phyloP scores from a whole-genome alignment of 2,888 invertebrate species.

The Ophion ellenae region DNA sequence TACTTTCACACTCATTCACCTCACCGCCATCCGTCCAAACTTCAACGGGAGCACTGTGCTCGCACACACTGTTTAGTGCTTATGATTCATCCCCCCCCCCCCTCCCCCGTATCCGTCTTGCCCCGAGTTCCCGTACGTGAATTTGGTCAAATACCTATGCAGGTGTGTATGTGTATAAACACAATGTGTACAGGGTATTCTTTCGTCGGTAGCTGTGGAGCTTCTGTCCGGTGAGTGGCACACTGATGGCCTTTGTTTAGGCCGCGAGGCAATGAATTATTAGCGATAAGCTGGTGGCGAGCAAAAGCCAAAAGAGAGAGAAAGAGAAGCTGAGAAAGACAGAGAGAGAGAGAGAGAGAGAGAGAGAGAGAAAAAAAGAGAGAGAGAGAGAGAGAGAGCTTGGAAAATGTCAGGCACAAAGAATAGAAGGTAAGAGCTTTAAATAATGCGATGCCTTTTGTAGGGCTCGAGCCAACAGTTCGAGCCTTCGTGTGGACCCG shows the following conservation, averaged over 20 bases:
- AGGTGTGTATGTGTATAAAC: background rate
- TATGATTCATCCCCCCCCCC: no score
- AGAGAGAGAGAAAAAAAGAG: constrained; percentile 57
- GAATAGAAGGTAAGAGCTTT: constrained; percentile 77
- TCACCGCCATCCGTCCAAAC: no score
- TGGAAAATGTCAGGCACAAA: constrained; percentile 75
- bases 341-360: constrained; percentile 16
- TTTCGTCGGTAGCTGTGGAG: constrained; percentile 41
- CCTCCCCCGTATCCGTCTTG: no score
- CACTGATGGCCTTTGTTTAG: constrained; percentile 76
- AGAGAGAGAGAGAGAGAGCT: constrained; percentile 52
- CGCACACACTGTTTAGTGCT: no score
- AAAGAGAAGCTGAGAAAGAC: background rate
- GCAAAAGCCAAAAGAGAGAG: constrained; percentile 64
- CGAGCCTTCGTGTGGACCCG: constrained; percentile 62
- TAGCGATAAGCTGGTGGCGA: constrained; percentile 75
- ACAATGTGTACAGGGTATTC: constrained; percentile 11
- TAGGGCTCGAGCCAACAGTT: constrained; percentile 70
- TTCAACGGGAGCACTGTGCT: no score
- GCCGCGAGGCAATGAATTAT: constrained; percentile 74
- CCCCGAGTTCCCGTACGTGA: background rate
- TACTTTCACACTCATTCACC: no score
- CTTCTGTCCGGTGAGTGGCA: constrained; percentile 63
- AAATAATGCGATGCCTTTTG: constrained; percentile 79
- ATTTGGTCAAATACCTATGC: background rate